Base-by-base conservation (phyloP, 2,113 vertebrate species). In the Tetrao urogallus region DNA sequence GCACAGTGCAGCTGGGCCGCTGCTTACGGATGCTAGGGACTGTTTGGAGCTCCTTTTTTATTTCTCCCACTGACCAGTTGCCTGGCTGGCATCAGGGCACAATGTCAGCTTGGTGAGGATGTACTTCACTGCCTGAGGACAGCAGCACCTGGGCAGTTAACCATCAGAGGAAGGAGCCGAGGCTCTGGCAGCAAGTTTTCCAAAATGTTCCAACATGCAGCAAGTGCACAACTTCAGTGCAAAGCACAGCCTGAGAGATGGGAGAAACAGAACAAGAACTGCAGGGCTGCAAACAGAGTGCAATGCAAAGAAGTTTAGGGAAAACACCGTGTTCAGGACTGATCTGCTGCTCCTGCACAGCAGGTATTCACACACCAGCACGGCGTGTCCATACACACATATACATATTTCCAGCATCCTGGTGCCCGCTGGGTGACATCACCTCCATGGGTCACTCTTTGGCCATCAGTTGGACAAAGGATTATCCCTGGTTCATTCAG, bases 351-450 rank as follows among this genome's bases (percentile, higher is more conserved):
- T 76, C 45, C 78, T 22, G 17, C 15, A 38, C 19, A 60, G 75
- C 30, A 48, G 36, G 30, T 1, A 6, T 30, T 64, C 28, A 5
- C 22, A 28, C 61, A 30, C 15, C 18, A 27, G 43, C 2, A 0
- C 18, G 34, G 38, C 0, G 3, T 34, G 74, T 50, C 42, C 28
- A 38, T 3, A 15, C 0, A 61, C 60, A 88, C 47, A 71, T 19
- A 69, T 13, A 45, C 3, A 27, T 13, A 2, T 40, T 70, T 48
- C 76, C 32, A 85, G 69, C 63, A 42, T 43, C 40, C 64, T 8
- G 27, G 84, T 93, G 72, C 92, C 90, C 52, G n/a, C 88, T 2
- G 67, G 65, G 82, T 82, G 65, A 91, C 93, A 94, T 65, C 89
- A 92, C 36, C 72, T 56, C 66, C 48, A 75, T 10, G 52, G 89